Evolutionary conservation across 2,888 invertebrate species (phyloP).

Genomic region (Folsomia manolachei): DNA sequence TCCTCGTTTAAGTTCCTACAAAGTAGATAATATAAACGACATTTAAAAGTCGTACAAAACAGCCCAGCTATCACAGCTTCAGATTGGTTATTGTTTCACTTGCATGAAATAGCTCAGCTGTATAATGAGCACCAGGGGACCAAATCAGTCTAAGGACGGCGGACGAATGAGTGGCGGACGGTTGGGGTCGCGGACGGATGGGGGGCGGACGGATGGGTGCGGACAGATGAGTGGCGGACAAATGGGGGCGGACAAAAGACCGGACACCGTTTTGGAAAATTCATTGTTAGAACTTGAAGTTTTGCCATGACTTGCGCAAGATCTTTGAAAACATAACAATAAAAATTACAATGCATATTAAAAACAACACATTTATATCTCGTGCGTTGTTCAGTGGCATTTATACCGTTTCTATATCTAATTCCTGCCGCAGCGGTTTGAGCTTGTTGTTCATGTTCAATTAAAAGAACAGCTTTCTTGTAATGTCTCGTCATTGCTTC

Average conservation of each 20-base stretch:
- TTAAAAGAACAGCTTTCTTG: conserved; percentile 80
- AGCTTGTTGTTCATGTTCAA: conserved; percentile 95
- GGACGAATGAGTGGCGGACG: no score
- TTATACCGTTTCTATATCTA: conserved; percentile 39
- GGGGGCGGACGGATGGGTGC: no score
- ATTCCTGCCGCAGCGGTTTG: conserved; percentile 75
- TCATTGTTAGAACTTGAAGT: conserved; percentile 85
- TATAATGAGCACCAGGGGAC: conserved; percentile 95
- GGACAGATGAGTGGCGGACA: no score
- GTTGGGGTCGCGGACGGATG: no score
- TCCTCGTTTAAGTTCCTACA: conserved; percentile 62
- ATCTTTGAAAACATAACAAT: conserved; percentile 28
- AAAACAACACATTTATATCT: conserved; percentile 59
- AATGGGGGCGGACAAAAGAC: no score
- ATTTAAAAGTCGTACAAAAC: no score
- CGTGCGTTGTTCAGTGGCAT: not conserved
- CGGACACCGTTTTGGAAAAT: conserved; percentile 89
- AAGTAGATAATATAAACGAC: no score
- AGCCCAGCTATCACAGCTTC: conserved; percentile 6
- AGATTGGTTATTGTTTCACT: conserved; percentile 20
- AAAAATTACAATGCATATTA: conserved; percentile 7
- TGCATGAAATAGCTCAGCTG: conserved; percentile 93
- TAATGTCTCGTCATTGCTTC: conserved; percentile 89
- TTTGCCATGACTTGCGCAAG: conserved; percentile 70
- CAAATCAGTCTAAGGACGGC: conserved; percentile 91